Base-by-base conservation (phyloP, 1,140 invertebrate species). In the Galendromus occidentalis region DNA sequence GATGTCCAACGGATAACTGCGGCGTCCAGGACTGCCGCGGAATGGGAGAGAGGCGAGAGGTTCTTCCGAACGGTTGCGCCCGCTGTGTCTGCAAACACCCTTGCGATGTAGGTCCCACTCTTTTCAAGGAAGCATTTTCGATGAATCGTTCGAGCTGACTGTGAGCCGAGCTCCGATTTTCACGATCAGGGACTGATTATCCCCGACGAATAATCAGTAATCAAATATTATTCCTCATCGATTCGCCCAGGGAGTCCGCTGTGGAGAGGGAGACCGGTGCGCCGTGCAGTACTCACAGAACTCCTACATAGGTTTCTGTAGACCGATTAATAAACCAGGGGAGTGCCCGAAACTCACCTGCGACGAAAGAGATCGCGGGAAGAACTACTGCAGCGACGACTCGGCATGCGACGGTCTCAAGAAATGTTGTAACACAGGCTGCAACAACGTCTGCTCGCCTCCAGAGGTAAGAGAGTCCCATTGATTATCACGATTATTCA, bases 371-470 rank as follows among this genome's bases (percentile, higher is more conserved):
- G 47, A 9, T 18, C 64, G 71, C 14, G 90, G 87, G 72, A 79
- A 80, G 9, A 74, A 78, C 17, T 83, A 87, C 72, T 92, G 89
- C 73, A 75, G 79, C 59, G 82, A 81, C n/a, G 89, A 93, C 74
- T 85, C 86, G 0, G 86, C 91, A 70, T 93, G 89, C 74, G 72
- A 79, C 4, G 81, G 80, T 28, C 81, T 83, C 7, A 78, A 80
- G 69, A 92, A 92, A 74, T 92, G 89, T 75, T 93, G 89, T 72
- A 76, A 76, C 64, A 84, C 82, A 69, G 86, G 84, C 42, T 91
- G 89, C 71, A 84, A 84, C 7, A 78, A 78, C 20, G 78, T 82
- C 6, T 91, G 88, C 72, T 73, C 86, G 0, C 77, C 75, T 67
- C 85, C 86, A 12, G 75, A 74, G 22, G 64, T 65, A 17, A 7